phyloP scores from a whole-genome alignment of 1,140 invertebrate genomes.

The Nylanderia fulva region DNA sequence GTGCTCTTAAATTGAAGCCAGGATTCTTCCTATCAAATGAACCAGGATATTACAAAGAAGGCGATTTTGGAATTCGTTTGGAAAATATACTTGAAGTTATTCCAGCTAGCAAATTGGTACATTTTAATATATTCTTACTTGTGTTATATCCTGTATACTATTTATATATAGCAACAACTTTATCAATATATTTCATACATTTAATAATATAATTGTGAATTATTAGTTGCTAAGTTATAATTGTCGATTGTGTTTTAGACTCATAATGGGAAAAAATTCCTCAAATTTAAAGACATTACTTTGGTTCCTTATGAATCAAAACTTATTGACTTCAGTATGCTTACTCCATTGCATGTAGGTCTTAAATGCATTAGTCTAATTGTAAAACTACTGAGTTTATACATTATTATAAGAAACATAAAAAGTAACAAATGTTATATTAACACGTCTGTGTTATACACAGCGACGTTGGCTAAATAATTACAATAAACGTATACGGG shows the following conservation, averaged over 20 bases:
- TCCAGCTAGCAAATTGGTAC: conserved; percentile 85
- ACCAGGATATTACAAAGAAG: conserved; percentile 93
- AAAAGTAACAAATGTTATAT: neutral
- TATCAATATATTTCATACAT: neutral
- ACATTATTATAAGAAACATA: conserved; percentile 4
- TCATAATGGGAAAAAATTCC: conserved; percentile 85
- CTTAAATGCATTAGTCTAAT: neutral
- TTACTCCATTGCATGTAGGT: conserved; percentile 91
- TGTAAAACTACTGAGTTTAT: neutral
- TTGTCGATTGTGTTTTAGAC: conserved; percentile 73
- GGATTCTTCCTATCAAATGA: conserved; percentile 95
- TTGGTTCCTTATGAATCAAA: conserved; percentile 97
- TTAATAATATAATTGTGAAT: conserved; percentile 1
- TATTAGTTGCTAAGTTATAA: conserved; percentile 19
- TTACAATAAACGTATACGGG: conserved; percentile 91
- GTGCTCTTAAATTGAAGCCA: conserved; percentile 87
- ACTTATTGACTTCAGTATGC: conserved; percentile 92
- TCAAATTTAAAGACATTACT: conserved; percentile 93
- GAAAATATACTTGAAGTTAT: conserved; percentile 97
- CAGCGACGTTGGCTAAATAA: conserved; percentile 92
- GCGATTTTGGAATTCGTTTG: conserved; percentile 95
- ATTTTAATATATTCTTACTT: neutral
- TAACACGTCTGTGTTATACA: conserved; percentile 81
- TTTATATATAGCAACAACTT: neutral
- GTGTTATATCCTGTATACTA: neutral